Conservation (phyloP, 2,113 vertebrate genomes). For the Apeltes quadracus region DNA sequence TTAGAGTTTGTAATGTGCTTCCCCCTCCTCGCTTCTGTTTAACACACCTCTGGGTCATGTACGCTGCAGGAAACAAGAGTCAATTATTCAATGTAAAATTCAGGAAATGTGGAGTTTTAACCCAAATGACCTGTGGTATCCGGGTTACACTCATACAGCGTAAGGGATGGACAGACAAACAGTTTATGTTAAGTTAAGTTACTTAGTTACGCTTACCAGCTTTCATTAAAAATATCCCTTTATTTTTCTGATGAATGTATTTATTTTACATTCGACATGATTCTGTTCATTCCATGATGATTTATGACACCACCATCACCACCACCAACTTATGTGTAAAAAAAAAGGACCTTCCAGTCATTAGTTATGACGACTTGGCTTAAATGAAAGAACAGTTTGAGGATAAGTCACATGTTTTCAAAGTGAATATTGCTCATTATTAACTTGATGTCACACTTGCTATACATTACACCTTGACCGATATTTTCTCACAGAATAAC, state of each 20-base stretch:
- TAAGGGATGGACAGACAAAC: not conserved
- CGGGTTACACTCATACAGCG: not conserved
- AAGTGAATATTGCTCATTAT: too few relatives aligned
- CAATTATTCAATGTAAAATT: constrained; percentile 1
- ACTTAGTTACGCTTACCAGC: too few relatives aligned
- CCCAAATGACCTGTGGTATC: not conserved
- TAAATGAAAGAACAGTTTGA: not conserved
- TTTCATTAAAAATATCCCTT: not conserved
- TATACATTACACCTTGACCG: not conserved
- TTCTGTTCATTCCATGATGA: not conserved
- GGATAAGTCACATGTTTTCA: not conserved
- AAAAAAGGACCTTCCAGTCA: not conserved
- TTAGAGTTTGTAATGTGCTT: constrained; percentile 33
- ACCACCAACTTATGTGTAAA: not conserved
- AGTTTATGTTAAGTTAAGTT: not conserved
- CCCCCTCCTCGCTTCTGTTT: constrained; percentile 16
- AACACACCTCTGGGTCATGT: constrained; percentile 38
- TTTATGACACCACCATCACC: not conserved
- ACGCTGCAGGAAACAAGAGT: constrained; percentile 1
- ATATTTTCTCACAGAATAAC: not conserved
- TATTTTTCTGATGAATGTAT: not conserved
- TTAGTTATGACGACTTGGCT: not conserved
- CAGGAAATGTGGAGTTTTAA: constrained; percentile 5
- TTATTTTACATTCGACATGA: not conserved
- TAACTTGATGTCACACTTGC: not conserved